Conservation (phyloP, 1,140 invertebrate species). For the Sitodiplosis mosellana region DNA sequence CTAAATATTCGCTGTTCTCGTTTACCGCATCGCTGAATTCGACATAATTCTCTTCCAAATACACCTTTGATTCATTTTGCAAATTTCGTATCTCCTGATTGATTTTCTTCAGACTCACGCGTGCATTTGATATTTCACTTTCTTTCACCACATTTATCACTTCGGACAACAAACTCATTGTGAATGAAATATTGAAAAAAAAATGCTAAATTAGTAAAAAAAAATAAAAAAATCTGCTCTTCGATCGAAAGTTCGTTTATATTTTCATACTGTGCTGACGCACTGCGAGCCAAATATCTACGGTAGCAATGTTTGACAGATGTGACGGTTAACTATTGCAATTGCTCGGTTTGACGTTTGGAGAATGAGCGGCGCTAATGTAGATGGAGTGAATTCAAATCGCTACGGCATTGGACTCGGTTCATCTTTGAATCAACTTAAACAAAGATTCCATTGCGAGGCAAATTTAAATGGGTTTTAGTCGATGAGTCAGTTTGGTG, state of each 20-base stretch:
- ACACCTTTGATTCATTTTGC: constrained; percentile 14
- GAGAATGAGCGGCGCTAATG: background rate
- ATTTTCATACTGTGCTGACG: too few relatives aligned
- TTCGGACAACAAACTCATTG: constrained; percentile 3
- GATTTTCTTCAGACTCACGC: constrained; percentile 14
- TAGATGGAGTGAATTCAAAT: background rate
- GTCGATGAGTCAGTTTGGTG: too few relatives aligned
- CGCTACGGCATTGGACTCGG: background rate
- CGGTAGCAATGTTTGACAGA: constrained; percentile 6
- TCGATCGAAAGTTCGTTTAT: too few relatives aligned
- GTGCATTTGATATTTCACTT: constrained; percentile 6
- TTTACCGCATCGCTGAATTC: constrained; percentile 21
- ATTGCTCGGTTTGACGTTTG: constrained; percentile 6
- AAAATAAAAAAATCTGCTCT: too few relatives aligned
- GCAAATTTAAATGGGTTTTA: too few relatives aligned
- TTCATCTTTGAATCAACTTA: too few relatives aligned
- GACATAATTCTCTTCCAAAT: constrained; percentile 19
- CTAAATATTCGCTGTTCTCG: constrained; percentile 14
- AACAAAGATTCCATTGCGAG: too few relatives aligned
- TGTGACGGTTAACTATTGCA: constrained; percentile 6
- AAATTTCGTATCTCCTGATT: constrained; percentile 15
- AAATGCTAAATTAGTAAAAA: too few relatives aligned
- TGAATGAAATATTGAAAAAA: background rate
- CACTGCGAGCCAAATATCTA: background rate
- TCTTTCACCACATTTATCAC: background rate